Evolutionary conservation across 1,140 invertebrate species (phyloP), one percentile per base, ranked within the genome.

Genomic region (Drosophila asahinai): DNA sequence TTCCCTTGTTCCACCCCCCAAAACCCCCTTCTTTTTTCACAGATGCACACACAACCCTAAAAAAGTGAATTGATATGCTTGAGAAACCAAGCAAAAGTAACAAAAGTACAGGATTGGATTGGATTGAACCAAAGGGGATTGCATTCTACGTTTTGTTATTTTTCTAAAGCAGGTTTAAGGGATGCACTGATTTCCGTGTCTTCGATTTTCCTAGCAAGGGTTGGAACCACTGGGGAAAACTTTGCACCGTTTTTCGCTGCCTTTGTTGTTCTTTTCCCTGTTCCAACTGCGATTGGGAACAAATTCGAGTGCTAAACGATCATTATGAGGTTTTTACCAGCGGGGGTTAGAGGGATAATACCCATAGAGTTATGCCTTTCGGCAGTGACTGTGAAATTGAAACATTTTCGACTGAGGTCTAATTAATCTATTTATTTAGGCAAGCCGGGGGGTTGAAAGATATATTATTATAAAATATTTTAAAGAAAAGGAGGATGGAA

Each of bases 21-120:
- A 30, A 30, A 40, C 12, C 49, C 62, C 55, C 60, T 22, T 9
- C 15, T 33, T 9, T 33, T 9, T 42, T 22, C n/a, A 49, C 61
- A 54, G 65, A 57, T 70, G 68, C 62, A 72, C 72, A 75, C 58
- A 58, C 67, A 79, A 62, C 65, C 65, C 62, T 80, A 55, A 66
- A 72, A 89, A 84, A 89, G 81, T 65, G 81, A 89, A 89, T 89
- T 89, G 84, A 89, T 89, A 89, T 89, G 84, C 84, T 89, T 89
- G 84, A 89, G 84, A 89, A 89, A 89, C 84, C 84, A 74, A 63
- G 84, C 70, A 81, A 87, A 81, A 83, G 84, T 83, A 87, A 89
- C 84, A 72, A 83, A 80, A 77, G 77, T 68, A 74, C 42, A 54
- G 83, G 67, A 89, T 80, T 89, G 84, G 67, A 87, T 74, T 86